Conservation (phyloP, 2,113 vertebrate genomes). For the Gulo gulo region DNA sequence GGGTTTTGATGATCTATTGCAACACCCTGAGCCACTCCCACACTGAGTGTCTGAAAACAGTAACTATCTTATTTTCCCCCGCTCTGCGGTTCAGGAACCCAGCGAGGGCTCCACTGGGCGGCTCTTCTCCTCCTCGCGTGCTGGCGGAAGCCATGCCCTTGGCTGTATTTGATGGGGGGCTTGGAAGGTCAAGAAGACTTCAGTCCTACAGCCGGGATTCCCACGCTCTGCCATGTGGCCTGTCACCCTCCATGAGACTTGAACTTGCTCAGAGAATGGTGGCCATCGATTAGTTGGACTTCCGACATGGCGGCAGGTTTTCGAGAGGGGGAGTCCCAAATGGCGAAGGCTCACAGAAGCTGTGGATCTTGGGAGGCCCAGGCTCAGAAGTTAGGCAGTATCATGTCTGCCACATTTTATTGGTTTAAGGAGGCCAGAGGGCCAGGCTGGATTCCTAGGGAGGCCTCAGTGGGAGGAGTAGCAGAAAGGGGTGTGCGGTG, state of each 20-base stretch:
- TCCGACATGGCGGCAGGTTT: background rate
- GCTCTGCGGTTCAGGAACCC: background rate
- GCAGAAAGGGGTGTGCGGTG: background rate
- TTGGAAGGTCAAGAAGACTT: background rate
- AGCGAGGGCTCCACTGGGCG: background rate
- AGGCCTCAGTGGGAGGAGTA: background rate
- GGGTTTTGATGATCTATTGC: background rate
- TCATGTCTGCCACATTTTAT: background rate
- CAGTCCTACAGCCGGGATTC: no score
- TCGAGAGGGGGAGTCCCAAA: background rate
- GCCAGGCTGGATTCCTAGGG: background rate
- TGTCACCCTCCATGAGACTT: background rate
- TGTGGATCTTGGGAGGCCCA: background rate
- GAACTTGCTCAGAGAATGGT: background rate
- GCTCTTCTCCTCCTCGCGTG: background rate
- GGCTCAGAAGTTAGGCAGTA: background rate
- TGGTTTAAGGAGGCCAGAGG: background rate
- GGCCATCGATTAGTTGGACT: background rate
- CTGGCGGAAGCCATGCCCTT: background rate
- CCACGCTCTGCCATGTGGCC: background rate
- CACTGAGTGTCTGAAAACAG: background rate
- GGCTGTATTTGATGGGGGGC: background rate
- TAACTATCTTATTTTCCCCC: background rate
- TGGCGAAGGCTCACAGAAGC: background rate
- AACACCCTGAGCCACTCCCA: background rate